A percentile compares a stretch with the other conserved stretches of the same genome.
Evolutionary conservation across 2,797 vertebrate species (phyloP).

Genomic region (Heliangelus exortis): DNA sequence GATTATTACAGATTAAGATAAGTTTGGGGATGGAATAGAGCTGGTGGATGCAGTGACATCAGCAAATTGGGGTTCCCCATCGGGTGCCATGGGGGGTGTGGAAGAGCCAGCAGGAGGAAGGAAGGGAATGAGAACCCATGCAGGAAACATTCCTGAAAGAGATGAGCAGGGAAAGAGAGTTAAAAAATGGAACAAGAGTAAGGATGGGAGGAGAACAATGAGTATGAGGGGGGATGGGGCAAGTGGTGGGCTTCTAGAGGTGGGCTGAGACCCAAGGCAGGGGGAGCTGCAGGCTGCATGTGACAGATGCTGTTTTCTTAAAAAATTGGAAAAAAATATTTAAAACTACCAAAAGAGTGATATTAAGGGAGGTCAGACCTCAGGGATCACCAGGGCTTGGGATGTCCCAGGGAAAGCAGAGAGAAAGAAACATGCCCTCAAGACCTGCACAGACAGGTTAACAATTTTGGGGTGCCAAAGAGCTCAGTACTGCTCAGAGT

Average conservation of each 20-base stretch:
- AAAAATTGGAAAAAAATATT: background rate
- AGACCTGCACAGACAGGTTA: background rate
- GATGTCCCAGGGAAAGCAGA: background rate
- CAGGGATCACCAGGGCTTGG: background rate
- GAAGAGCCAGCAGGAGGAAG: background rate
- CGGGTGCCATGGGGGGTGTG: rapidly evolving
- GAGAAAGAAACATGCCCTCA: rapidly evolving
- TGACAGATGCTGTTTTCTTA: background rate
- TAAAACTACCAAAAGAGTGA: background rate
- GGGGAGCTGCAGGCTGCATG: background rate
- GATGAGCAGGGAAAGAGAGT: background rate
- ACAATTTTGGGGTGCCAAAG: background rate
- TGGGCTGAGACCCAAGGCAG: rapidly evolving
- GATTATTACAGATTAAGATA: conserved; percentile 30
- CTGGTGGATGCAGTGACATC: background rate
- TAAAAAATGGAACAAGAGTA: background rate
- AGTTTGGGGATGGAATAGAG: background rate
- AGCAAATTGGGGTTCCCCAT: background rate
- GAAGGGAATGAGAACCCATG: background rate
- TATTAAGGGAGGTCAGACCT: background rate
- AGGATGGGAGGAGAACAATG: rapidly evolving
- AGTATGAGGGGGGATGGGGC: background rate
- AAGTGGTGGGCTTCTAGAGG: background rate
- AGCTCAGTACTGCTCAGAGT: background rate
- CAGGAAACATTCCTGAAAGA: background rate